Evolutionary conservation across 2,888 invertebrate genomes (phyloP), one percentile per base, ranked within the genome.

Genomic region (Epistrophe eligans): DNA sequence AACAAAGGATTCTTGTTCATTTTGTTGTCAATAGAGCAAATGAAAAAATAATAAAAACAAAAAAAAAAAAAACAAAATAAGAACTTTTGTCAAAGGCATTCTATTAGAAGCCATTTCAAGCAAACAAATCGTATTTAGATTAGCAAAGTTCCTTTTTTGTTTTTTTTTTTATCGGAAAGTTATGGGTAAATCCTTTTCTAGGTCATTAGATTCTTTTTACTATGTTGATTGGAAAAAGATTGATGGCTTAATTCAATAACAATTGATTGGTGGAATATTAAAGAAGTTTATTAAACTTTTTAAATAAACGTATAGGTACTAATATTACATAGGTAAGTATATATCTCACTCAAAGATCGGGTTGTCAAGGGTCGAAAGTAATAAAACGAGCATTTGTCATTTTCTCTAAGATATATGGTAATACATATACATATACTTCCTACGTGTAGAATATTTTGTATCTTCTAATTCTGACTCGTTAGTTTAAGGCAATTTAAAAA

Each of bases 41-140:
- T 74, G 83, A 50, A 67, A 72, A 73, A 73, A 72, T 67, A 83
- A 83, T 79, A 74, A 64, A 35, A 35, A 32, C 2, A 32, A 35
- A 52, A 73, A 38, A 73, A 62, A 32, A n/a, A 28, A 17, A 35
- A 77, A 73, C 67, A 71, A 28, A 66, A 52, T 5, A 13, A 64
- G 24, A 64, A 45, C 45, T 64, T 45, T 55, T 24, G 50, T 38
- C 40, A 58, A 66, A 50, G 64, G 76, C 70, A 57, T 45, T 66
- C 50, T 50, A 72, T 82, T 82, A 52, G 38, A 66, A 77, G 24
- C 35, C 66, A 58, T 58, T 77, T 66, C 19, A 48, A 64, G 48
- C 35, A 24, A 38, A 64, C 11, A 67, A 83, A 77, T 82, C 52
- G 73, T 55, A 62, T 73, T 73, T 79, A 48, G 48, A 70, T 74